phyloP scores from a whole-genome alignment of 2,113 vertebrate genomes.

The Mirza zaza region DNA sequence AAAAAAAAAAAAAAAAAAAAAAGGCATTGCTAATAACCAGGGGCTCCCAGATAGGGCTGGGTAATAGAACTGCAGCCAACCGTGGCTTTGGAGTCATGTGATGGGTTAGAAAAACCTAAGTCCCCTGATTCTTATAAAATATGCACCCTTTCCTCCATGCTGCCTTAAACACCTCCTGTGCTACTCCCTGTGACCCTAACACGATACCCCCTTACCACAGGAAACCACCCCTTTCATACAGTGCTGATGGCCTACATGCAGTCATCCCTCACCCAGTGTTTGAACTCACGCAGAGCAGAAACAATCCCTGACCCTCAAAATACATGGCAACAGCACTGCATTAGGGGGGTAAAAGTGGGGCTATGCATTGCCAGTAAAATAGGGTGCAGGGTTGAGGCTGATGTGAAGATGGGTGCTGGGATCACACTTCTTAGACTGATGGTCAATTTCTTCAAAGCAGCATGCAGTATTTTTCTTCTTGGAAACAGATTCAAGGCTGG shows the following conservation, averaged over 20 bases:
- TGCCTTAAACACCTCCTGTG: background rate
- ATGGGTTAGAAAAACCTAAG: background rate
- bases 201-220: background rate
- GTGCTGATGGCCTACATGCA: background rate
- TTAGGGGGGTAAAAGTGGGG: background rate
- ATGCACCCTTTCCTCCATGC: background rate
- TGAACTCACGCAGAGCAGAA: background rate
- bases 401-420: background rate
- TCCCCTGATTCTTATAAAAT: background rate
- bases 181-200: background rate
- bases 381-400: background rate
- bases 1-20: no score
- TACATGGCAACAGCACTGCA: background rate
- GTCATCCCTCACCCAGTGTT: background rate
- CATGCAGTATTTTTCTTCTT: background rate
- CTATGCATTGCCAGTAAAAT: background rate
- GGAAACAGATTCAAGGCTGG: background rate
- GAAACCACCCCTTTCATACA: background rate
- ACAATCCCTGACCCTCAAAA: background rate
- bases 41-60: background rate
- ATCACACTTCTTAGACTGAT: background rate
- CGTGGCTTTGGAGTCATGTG: background rate
- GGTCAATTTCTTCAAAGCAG: background rate
- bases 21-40: background rate
- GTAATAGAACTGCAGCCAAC: background rate